Base-by-base conservation (phyloP, 2,888 invertebrate genomes). In the Nomada hirtipes region DNA sequence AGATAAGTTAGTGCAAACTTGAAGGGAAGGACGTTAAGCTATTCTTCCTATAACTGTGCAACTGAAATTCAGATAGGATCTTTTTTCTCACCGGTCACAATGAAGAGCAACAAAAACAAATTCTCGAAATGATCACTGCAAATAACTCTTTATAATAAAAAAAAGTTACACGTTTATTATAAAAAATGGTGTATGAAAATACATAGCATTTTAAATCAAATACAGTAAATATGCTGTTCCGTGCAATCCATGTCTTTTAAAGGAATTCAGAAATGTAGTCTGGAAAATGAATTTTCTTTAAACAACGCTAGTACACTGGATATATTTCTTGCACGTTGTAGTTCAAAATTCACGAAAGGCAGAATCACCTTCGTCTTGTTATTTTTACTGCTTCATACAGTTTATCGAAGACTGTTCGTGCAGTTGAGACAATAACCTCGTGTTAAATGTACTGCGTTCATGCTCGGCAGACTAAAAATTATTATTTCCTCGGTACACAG, bases 31-130 rank as follows among this genome's bases (percentile, higher is more conserved):
- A 50, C 65, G 60, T 65, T 36, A 57, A 23, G 70, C 74, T 68
- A 74, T 75, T 76, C 74, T 76, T 82, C 71, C 71, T 55, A 53
- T 68, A 57, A 68, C 59, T 50, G 57, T 63, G 61, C 74, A 77
- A 73, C 78, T 76, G 71, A 84, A 86, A 85, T 80, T 83, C 75
- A 78, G 84, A 82, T 86, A 84, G 80, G 85, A 76, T 0, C 36
- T 15, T 18, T 44, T 20, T 64, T 64, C 44, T 23, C 15, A 23
- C 23, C 11, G 11, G n/a, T 50, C 0, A 50, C 50, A 29, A 50
- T 11, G 50, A 64, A 20, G 2, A 13, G n/a, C 23, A 23, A 23
- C n/a, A 23, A 50, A 26, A 47, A 47, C 3, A 47, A 47, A 47
- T 44, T 44, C 1, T 44, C 10, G 11, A 9, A 44, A 44, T 44